Conservation (phyloP, 2,888 invertebrate genomes). For the Amiota mariae region DNA sequence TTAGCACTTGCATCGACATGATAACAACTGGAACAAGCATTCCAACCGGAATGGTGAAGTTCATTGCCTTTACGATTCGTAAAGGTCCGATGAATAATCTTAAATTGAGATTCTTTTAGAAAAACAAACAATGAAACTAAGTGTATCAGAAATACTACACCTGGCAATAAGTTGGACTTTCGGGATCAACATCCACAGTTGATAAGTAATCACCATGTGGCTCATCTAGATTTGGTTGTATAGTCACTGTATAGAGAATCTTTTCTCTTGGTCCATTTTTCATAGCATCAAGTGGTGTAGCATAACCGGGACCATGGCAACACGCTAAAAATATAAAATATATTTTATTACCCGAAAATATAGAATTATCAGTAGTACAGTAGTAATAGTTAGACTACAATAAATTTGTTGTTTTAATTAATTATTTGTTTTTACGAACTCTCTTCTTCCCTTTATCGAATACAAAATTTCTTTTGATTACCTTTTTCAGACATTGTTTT, state of each 20-base stretch:
- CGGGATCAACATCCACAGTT: constrained; percentile 92
- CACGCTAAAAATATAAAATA: constrained; percentile 53
- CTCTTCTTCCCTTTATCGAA: too few relatives aligned
- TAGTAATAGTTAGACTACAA: too few relatives aligned
- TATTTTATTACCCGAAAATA: too few relatives aligned
- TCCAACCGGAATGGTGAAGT: constrained; percentile 97
- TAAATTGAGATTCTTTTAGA: constrained; percentile 36
- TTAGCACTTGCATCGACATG: constrained; percentile 69
- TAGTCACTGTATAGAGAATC: constrained; percentile 91
- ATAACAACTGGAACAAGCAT: constrained; percentile 95
- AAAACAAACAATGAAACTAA: neutral
- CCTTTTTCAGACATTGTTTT: too few relatives aligned
- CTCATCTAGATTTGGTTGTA: constrained; percentile 80
- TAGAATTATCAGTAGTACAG: too few relatives aligned
- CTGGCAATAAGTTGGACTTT: constrained; percentile 87
- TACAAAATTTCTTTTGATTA: too few relatives aligned
- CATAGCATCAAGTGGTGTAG: constrained; percentile 87
- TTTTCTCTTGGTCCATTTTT: constrained; percentile 87
- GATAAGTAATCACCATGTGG: constrained; percentile 89
- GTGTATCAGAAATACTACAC: constrained; percentile 72
- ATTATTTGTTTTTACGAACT: too few relatives aligned
- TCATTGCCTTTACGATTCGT: constrained; percentile 88
- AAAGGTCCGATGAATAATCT: constrained; percentile 91
- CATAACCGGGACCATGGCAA: constrained; percentile 82
- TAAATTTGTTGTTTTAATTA: too few relatives aligned